Evolutionary conservation across 1,140 invertebrate genomes (phyloP).

Genomic region (Tetragonula clypearis): DNA sequence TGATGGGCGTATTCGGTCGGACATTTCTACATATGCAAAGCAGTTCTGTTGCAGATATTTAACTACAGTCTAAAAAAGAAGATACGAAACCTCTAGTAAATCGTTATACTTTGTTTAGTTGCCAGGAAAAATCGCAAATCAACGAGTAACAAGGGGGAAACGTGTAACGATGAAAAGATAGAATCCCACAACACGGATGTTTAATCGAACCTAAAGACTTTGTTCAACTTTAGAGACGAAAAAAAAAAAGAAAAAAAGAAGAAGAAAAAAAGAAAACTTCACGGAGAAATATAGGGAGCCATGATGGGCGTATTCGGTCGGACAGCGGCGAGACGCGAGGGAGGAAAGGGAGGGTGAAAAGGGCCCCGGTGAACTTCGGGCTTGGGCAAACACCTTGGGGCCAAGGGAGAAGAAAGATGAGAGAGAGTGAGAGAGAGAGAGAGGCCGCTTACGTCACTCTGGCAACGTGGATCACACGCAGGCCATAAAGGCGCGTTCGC

Average conservation of each 20-base stretch:
- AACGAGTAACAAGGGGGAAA: too few relatives aligned
- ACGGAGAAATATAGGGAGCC: neutral
- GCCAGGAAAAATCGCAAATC: too few relatives aligned
- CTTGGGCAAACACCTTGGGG: conserved; percentile 3
- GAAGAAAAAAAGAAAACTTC: neutral
- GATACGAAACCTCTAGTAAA: too few relatives aligned
- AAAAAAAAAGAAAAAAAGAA: fast-evolving
- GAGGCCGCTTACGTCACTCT: conserved; percentile 52
- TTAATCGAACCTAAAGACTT: too few relatives aligned
- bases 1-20: neutral
- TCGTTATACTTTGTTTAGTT: too few relatives aligned
- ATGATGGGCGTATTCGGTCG: neutral
- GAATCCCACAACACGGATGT: too few relatives aligned
- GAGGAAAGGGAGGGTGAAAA: neutral
- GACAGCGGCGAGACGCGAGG: neutral
- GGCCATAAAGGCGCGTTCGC: conserved; percentile 62
- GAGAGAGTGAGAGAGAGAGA: too few relatives aligned
- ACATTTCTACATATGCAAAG: too few relatives aligned
- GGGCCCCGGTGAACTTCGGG: conserved; percentile 7
- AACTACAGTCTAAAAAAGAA: too few relatives aligned
- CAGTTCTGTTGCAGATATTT: too few relatives aligned
- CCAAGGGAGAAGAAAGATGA: conserved; percentile 22
- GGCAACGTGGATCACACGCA: conserved; percentile 51
- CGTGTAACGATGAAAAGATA: too few relatives aligned
- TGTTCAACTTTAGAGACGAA: too few relatives aligned